Base-by-base conservation (phyloP, 2,888 invertebrate species). In the Lapara coniferarum region DNA sequence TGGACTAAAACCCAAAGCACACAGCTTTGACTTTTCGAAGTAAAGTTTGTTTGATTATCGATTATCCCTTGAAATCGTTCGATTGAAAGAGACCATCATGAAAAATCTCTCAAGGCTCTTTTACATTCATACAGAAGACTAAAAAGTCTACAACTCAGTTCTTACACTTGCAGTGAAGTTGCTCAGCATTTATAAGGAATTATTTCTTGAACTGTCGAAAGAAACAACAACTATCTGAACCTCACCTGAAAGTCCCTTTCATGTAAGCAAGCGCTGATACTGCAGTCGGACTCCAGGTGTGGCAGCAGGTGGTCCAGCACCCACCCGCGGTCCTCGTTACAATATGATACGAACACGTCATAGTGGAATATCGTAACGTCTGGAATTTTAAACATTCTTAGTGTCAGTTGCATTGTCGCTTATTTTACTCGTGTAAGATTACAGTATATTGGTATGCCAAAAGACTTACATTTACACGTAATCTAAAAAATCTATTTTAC, bases 331-430 rank as follows among this genome's bases (percentile, higher is more conserved):
- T 96, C 96, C 56, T 94, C 94, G 66, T 96, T 95, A 78, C 95
- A 95, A 75, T 96, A 96, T 0, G 96, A 96, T 0, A 96, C 95
- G 77, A 96, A 96, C 0, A 96, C 95, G 72, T 96, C 96, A 77
- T 96, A 96, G 19, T 94, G 87, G 74, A 84, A 91, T 70, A 87
- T 89, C 2, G 81, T 83, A 1, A 73, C 78, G 0, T 89, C 93
- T 91, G 79, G 3, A 83, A 84, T 55, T 19, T 14, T 3, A 10
- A 10, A n/a, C 10, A 44, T 10, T 14, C 63, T 6, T 49, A 44
- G 14, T n/a, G 10, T 19, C 13, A 13, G 12, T 13, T 51, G 51
- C 37, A 13, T 51, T 51, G 51, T 51, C 12, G 13, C 1, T 13
- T 51, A 51, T 51, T 25, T 51, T 51, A 51, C 10, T 51, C 12